Conservation (phyloP, 2,888 invertebrate species). For the Holacanthella duospinosa region DNA sequence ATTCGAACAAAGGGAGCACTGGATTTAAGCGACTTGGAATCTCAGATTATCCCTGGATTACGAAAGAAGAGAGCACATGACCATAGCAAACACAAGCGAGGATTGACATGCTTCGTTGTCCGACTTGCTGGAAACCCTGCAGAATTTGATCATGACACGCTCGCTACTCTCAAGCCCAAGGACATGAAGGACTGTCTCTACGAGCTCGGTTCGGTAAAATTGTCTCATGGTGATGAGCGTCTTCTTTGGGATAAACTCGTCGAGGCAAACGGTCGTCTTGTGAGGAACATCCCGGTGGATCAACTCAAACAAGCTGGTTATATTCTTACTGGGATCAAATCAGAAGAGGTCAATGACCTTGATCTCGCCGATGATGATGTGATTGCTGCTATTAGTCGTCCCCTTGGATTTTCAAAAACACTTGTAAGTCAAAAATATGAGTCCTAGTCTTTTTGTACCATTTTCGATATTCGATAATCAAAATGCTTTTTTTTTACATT, state of each 20-base stretch:
- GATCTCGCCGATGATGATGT: conserved; percentile 28
- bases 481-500: conserved; percentile 2
- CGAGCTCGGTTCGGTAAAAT: conserved; percentile 27
- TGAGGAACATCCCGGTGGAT: conserved; percentile 13
- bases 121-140: conserved; percentile 27
- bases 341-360: conserved; percentile 24
- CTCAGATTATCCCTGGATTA: conserved; percentile 26
- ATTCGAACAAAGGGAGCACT: conserved; percentile 26
- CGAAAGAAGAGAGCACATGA: conserved; percentile 5
- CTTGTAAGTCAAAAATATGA: conserved; percentile 15
- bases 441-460: neutral
- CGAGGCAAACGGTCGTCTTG: conserved; percentile 9
- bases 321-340: conserved; percentile 26
- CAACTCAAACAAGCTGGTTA: conserved; percentile 21
- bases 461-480: neutral
- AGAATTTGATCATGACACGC: conserved; percentile 21
- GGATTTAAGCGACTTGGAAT: conserved; percentile 31
- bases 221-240: conserved; percentile 19
- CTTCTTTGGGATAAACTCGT: conserved; percentile 31
- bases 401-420: conserved; percentile 29
- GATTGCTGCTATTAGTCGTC: conserved; percentile 25
- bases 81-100: neutral
- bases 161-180: conserved; percentile 20
- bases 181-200: conserved; percentile 30
- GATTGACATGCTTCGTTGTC: conserved; percentile 28